Evolutionary conservation across 1,140 invertebrate genomes (phyloP), one percentile per base, ranked within the genome.

Genomic region (Pachypeltis micranthus): DNA sequence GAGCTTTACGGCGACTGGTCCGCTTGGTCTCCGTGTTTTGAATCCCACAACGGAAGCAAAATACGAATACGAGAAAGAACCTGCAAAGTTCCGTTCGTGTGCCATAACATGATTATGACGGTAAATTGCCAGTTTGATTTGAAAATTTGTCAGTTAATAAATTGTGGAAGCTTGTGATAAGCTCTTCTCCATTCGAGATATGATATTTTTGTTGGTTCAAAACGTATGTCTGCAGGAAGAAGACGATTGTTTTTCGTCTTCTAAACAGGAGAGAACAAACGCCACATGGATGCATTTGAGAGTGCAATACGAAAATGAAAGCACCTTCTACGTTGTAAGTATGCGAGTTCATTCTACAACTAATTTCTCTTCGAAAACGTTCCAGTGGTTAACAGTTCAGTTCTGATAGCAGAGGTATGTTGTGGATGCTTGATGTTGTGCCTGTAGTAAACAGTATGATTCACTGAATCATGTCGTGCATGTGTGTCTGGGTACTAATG

Each of bases 61-160:
- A 51, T 57, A 16, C 51, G 31, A 63, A 39, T 63, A 28, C 29
- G 62, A 24, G 54, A 56, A 39, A 44, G 44, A 29, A 26, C 25
- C 26, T 62, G 60, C 24, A 51, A 27, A 63, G n/a, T 39, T 16
- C 62, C 25, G 14, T 31, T 51, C 3, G 39, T 63, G 12, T 63
- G 62, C 25, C n/a, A 51, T 2, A 57, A 44, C 25, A 57, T 47
- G 24, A 58, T 57, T 12, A 23, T 63, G 19, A 63, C 44, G 24
- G 54, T 58, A 47, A 63, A 3, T n/a, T n/a, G n/a, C n/a, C n/a
- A n/a, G n/a, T n/a, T n/a, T n/a, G n/a, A n/a, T n/a, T n/a, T n/a
- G n/a, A n/a, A n/a, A n/a, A n/a, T n/a, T n/a, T n/a, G n/a, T n/a
- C n/a, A n/a, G n/a, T n/a, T n/a, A n/a, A n/a, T n/a, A n/a, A n/a